These are phyloP conservation scores for Pachycephala philippinensis DNA, from an alignment of 2,113 vertebrate genomes.

Conservation along the genomic window DNA sequence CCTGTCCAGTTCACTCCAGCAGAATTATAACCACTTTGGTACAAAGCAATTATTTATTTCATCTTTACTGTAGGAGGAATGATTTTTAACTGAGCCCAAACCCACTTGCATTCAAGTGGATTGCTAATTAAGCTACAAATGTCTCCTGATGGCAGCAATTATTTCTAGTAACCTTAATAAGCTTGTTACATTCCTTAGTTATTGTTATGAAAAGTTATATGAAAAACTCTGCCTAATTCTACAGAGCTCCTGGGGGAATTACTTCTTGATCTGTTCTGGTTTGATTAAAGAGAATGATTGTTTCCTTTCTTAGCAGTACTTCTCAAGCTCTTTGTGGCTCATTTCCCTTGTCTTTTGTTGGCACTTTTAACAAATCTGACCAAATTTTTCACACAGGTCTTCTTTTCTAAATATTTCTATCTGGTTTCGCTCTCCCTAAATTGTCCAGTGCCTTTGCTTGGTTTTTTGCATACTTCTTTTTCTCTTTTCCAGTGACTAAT, in stretches of 20 bases:
- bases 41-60: neutral
- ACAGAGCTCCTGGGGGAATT: neutral
- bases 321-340: neutral
- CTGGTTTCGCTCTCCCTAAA: neutral
- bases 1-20: neutral
- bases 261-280: neutral
- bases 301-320: neutral
- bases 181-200: neutral
- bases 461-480: neutral
- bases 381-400: neutral
- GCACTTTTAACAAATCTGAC: neutral
- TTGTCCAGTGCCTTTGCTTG: neutral
- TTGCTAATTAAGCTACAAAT: neutral
- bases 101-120: neutral
- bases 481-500: neutral
- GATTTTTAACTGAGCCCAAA: neutral
- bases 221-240: neutral
- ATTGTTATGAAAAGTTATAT: neutral
- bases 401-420: neutral
- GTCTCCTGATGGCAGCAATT: slow-evolving; percentile 24
- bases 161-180: slow-evolving; percentile 36
- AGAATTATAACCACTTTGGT: neutral
- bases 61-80: neutral
- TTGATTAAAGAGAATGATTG: slow-evolving; percentile 2
- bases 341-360: neutral